Base-by-base conservation (phyloP, 2,888 invertebrate species). In the Orthonevra nobilis region DNA sequence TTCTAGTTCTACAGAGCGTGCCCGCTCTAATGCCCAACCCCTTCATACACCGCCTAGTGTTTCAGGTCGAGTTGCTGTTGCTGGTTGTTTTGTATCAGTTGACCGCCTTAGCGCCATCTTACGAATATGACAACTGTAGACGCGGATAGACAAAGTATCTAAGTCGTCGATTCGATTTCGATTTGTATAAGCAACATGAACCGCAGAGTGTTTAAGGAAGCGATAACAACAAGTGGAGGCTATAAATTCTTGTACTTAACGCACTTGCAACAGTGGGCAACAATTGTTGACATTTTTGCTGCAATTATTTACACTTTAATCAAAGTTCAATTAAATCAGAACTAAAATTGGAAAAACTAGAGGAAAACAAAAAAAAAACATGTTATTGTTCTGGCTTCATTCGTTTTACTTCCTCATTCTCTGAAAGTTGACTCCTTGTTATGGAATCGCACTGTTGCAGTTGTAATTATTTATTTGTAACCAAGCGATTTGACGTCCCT, bases 301-400 rank as follows among this genome's bases (percentile, higher is more conserved):
- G 63, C 63, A 70, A 75, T 75, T 75, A 75, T 75, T 73, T 79
- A 73, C 66, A 70, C 75, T 69, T 68, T 50, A 73, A 73, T 79
- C 79, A 61, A 50, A 79, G 73, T 73, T 79, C 68, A 79, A 79
- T 79, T 79, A 79, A 79, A 79, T 73, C 73, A 79, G 66, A 61
- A 68, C 72, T 69, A 61, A 48, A 56, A n/a, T n/a, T n/a, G n/a
- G n/a, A n/a, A n/a, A n/a, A n/a, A n/a, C n/a, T n/a, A n/a, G n/a
- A 38, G 46, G 54, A 56, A 69, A 56, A 63, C 26, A 54, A 75
- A 40, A 46, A 72, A n/a, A 42, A 73, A 73, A 61, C 68, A 54
- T 73, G 66, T 79, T 79, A 79, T 73, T 79, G 73, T 73, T 79
- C 66, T 66, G 64, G 20, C 36, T n/a, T n/a, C n/a, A n/a, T n/a